Evolutionary conservation across 1,140 invertebrate genomes (phyloP).

Genomic region (Temnothorax nylanderi): DNA sequence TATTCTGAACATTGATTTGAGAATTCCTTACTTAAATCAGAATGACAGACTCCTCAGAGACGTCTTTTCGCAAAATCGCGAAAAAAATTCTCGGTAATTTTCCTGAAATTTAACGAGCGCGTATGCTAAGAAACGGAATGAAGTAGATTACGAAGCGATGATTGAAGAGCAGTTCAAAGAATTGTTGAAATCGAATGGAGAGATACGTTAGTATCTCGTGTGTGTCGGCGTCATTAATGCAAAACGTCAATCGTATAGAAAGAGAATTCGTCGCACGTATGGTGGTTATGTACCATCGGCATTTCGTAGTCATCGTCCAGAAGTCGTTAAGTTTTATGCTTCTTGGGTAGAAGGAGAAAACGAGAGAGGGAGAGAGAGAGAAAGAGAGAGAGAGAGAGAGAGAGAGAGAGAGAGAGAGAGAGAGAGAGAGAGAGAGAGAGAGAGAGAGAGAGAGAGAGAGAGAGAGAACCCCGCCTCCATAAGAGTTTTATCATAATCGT

Average conservation of each 20-base stretch:
- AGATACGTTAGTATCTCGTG: neutral
- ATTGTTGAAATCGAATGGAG: neutral
- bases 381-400: neutral
- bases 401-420: neutral
- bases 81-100: constrained; percentile 1
- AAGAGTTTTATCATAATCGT: constrained; percentile 56
- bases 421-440: neutral
- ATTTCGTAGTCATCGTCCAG: constrained; percentile 43
- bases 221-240: constrained; percentile 8
- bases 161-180: neutral
- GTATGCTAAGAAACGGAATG: neutral
- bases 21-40: constrained; percentile 5
- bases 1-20: neutral
- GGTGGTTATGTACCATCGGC: constrained; percentile 22
- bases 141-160: neutral
- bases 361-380: neutral
- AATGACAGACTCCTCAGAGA: neutral
- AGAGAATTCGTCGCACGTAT: constrained; percentile 43
- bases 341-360: neutral
- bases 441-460: neutral
- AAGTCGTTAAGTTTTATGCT: constrained; percentile 58
- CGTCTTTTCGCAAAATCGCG: neutral
- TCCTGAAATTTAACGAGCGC: neutral
- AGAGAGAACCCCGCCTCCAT: neutral
- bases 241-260: constrained; percentile 25